These are phyloP conservation scores for Tachina lurida DNA, from an alignment of 2,888 invertebrate genomes.

Conservation along the genomic window DNA sequence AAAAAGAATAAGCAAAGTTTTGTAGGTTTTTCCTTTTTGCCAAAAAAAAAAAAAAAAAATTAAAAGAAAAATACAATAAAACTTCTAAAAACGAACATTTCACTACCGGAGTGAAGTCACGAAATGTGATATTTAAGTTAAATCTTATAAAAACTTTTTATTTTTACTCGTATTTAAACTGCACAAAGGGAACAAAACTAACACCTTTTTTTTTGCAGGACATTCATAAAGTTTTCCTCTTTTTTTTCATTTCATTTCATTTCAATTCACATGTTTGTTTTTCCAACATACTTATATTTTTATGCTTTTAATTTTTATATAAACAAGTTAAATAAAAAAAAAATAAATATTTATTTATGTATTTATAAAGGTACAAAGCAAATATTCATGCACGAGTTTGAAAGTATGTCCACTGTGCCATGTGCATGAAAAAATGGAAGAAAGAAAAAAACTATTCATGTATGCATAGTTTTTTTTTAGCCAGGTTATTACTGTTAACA, in stretches of 20 bases:
- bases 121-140: constrained; percentile 69
- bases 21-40: constrained; percentile 36
- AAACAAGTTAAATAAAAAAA: neutral
- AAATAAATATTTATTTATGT: neutral
- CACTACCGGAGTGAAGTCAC: constrained; percentile 69
- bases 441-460: neutral
- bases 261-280: constrained; percentile 22
- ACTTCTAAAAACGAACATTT: constrained; percentile 65
- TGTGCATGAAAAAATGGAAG: neutral
- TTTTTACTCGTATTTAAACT: constrained; percentile 29
- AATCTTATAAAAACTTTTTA: constrained; percentile 55
- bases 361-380: neutral
- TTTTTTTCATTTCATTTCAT: neutral
- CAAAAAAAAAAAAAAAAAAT: constrained; percentile 3
- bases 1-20: constrained; percentile 38
- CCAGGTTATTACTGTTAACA: neutral
- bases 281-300: neutral
- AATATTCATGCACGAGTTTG: neutral
- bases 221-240: constrained; percentile 24
- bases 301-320: neutral
- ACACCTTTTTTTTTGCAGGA: constrained; percentile 44
- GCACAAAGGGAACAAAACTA: constrained; percentile 38
- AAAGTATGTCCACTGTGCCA: neutral
- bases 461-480: neutral
- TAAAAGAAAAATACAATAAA: neutral